Conservation (phyloP, 2,113 vertebrate species). For the Cepphus grylle region DNA sequence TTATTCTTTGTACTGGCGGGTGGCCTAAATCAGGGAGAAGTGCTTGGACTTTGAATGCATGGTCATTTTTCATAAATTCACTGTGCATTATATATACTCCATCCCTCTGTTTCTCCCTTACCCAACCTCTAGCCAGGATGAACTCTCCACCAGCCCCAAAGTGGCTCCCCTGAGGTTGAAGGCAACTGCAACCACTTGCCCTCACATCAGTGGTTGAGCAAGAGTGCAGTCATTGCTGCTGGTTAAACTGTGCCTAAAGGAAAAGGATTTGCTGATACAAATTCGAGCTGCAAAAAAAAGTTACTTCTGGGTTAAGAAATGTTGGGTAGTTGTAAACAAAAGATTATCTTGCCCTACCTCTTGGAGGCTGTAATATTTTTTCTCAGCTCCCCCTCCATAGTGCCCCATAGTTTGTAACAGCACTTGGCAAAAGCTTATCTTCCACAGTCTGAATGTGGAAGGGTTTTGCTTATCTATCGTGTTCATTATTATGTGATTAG, state of each 20-base stretch:
- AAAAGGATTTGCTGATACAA: not conserved
- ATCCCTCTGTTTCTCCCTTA: not conserved
- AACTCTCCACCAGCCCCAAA: not conserved
- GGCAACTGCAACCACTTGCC: not conserved
- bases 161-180: not conserved
- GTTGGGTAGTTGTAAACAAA: not conserved
- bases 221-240: not conserved
- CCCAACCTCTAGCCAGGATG: not conserved
- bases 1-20: not conserved
- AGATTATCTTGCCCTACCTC: not conserved
- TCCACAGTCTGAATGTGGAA: not conserved
- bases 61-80: not conserved
- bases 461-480: not conserved
- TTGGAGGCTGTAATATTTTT: not conserved
- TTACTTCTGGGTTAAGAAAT: not conserved
- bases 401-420: not conserved
- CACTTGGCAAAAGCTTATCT: slow-evolving; percentile 14
- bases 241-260: not conserved
- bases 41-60: not conserved
- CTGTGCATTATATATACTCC: not conserved
- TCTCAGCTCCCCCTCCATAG: not conserved
- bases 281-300: not conserved
- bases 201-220: not conserved
- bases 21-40: not conserved
- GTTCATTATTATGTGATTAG: not conserved